phyloP scores from a whole-genome alignment of 2,113 vertebrate genomes.

The Pterocles orientalis region DNA sequence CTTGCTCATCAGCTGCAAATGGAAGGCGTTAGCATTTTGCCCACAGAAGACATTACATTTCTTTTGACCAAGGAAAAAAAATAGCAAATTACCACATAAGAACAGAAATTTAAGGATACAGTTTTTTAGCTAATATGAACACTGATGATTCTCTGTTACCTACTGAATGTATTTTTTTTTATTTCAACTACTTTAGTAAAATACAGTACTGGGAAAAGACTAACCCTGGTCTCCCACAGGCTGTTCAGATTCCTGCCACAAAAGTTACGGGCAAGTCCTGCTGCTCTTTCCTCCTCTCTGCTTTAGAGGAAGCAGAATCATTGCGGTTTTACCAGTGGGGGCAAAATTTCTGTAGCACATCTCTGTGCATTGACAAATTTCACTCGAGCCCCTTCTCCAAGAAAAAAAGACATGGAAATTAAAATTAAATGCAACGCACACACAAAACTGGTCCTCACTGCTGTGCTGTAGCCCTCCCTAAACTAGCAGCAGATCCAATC shows the following conservation, averaged over 20 bases:
- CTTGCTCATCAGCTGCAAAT: neutral
- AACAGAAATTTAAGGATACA: neutral
- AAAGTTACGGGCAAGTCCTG: neutral
- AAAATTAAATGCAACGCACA: neutral
- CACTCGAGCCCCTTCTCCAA: neutral
- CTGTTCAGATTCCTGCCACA: neutral
- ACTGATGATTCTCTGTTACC: neutral
- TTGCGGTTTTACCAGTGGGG: neutral
- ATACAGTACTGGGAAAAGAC: neutral
- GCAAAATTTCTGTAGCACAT: neutral
- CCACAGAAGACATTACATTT: neutral
- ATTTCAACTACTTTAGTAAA: neutral
- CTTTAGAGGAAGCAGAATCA: neutral
- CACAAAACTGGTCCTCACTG: neutral
- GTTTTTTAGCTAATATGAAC: neutral
- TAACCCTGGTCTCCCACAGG: neutral
- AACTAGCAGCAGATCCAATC: neutral
- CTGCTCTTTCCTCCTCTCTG: neutral
- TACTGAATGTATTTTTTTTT: neutral
- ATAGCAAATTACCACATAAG: neutral
- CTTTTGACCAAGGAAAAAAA: neutral
- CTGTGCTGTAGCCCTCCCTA: neutral
- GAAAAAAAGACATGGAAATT: neutral
- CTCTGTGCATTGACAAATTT: accelerated
- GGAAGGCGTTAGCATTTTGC: neutral